Conservation (phyloP, 2,113 vertebrate species). For the Ardeotis arabs region DNA sequence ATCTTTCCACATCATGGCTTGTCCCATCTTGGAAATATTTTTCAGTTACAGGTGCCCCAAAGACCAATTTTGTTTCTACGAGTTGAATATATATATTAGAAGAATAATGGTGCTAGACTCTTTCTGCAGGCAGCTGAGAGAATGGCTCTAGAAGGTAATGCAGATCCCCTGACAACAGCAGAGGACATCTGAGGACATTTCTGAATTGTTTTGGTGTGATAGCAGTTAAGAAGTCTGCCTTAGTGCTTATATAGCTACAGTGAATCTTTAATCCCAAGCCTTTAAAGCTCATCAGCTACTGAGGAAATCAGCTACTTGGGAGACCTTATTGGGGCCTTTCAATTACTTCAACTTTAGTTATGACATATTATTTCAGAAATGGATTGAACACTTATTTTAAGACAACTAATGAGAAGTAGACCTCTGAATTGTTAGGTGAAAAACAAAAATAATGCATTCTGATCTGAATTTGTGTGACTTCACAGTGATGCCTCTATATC, state of each 20-base stretch:
- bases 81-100: neutral
- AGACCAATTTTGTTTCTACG: neutral
- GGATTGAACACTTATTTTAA: neutral
- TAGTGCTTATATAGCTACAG: neutral
- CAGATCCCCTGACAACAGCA: neutral
- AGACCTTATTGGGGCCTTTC: neutral
- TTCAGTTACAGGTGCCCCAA: neutral
- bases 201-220: neutral
- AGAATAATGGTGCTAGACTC: neutral
- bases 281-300: neutral
- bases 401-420: neutral
- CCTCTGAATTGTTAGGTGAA: fast-evolving
- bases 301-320: neutral
- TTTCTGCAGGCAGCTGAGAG: neutral
- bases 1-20: neutral
- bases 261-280: neutral
- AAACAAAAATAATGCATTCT: neutral
- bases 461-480: neutral
- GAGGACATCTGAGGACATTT: neutral
- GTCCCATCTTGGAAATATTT: neutral
- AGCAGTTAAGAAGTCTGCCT: neutral
- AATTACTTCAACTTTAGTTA: neutral
- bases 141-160: neutral
- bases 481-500: neutral
- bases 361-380: neutral